Evolutionary conservation across 2,888 invertebrate genomes (phyloP).

Genomic region (Protonemura montana): DNA sequence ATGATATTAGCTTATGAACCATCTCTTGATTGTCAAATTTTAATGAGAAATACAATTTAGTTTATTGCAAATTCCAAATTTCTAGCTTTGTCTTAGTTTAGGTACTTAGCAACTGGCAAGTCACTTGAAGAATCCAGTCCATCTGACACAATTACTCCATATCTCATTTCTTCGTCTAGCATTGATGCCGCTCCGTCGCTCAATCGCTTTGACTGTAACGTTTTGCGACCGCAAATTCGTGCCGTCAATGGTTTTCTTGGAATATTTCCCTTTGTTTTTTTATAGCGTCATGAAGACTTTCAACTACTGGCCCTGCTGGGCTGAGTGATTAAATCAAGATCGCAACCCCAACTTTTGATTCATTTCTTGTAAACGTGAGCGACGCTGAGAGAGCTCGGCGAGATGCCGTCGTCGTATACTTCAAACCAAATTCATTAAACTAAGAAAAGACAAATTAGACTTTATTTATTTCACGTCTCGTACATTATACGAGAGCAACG

Average conservation of each 20-base stretch:
- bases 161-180: not conserved
- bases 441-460: constrained; percentile 36
- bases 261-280: not conserved
- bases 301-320: not conserved
- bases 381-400: not conserved
- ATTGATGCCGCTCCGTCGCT: not conserved
- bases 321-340: not conserved
- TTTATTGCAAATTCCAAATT: no score
- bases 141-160: no score
- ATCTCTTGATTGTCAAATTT: no score
- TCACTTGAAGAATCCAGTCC: no score
- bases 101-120: no score
- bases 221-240: not conserved
- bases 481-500: constrained; percentile 34
- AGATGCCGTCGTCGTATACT: constrained; percentile 9
- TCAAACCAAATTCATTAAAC: constrained; percentile 39
- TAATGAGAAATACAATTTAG: no score
- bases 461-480: constrained; percentile 37
- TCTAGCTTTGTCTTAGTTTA: no score
- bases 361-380: not conserved
- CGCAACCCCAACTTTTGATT: not conserved
- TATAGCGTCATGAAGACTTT: not conserved
- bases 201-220: not conserved
- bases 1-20: no score
- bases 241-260: not conserved